Evolutionary conservation across 2,888 invertebrate species (phyloP), one percentile per base, ranked within the genome.

Genomic region (Malthinus seriepunctatus): DNA sequence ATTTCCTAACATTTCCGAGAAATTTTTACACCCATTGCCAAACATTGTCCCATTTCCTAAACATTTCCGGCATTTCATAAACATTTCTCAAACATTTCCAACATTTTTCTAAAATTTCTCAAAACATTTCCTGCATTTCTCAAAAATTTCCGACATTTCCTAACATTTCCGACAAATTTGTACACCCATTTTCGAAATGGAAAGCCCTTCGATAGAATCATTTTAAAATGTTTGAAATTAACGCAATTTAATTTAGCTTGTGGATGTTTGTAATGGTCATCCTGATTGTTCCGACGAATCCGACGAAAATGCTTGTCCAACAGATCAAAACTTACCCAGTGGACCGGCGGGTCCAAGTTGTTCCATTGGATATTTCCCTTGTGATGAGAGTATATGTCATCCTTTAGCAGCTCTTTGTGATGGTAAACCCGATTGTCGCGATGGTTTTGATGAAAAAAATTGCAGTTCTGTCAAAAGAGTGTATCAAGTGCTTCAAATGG

Each of bases 391-490:
- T 8, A 76, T 74, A 1, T 92, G 92, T 72, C 73, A 88, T 15
- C 84, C 87, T 0, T 71, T 84, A 11, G 79, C 80, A 0, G 78
- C 82, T 48, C 79, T 84, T 32, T 93, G 93, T 74, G 86, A 93
- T 73, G 85, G 85, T 0, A 81, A 81, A 8, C 78, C 80, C 34
- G 88, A 93, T 69, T 93, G 93, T 71, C 82, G 83, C 61, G 92
- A 93, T 71, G 87, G 85, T 8, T 84, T 83, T 42, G 93, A 94
- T 71, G 93, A 94, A 74, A 72, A 72, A 2, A 83, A 89, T 74
- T 90, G 90, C 64, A 67, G 67, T 6, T 52, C 57, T 2, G 80
- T 82, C 31, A 81, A 77, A 32, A 73, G 80, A 65, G 68, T 78
- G 8, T 78, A 78, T 56, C 78, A 78, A 68, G 70, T 70, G 11